Percentiles rank a stretch among this genome's conserved stretches.
These are phyloP conservation scores for Tachystola acroxantha DNA, from an alignment of 2,888 invertebrate genomes.

Conservation along the genomic window DNA sequence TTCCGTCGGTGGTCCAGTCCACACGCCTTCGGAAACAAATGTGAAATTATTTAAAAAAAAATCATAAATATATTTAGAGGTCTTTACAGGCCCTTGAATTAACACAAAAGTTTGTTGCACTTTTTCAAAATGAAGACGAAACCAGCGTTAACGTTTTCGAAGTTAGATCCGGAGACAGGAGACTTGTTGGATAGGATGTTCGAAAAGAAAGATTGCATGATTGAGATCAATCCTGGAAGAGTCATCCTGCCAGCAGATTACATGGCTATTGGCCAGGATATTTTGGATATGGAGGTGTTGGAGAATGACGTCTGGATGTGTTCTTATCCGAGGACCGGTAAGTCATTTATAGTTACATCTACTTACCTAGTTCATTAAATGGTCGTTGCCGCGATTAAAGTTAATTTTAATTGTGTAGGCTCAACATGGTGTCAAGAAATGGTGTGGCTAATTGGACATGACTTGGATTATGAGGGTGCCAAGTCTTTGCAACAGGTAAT, in stretches of 20 bases:
- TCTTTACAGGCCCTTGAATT: no score
- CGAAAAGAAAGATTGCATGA: conserved; percentile 82
- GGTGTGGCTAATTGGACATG: conserved; percentile 92
- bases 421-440: conserved; percentile 97
- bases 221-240: conserved; percentile 85
- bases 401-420: conserved; percentile 66
- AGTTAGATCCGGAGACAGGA: conserved; percentile 78
- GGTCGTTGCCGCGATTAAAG: no score
- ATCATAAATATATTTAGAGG: no score
- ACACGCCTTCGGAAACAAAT: conserved; percentile 17
- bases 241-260: conserved; percentile 85
- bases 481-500: conserved; percentile 77
- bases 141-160: conserved; percentile 71
- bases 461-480: conserved; percentile 87
- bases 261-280: conserved; percentile 81
- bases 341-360: conserved; percentile 31
- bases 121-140: conserved; percentile 58
- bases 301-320: conserved; percentile 91
- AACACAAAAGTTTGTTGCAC: no score
- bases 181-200: conserved; percentile 82
- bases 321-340: conserved; percentile 94
- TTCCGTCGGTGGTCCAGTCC: conserved; percentile 28
- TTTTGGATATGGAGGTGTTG: conserved; percentile 83
- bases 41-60: conserved; percentile 9
- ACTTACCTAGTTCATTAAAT: no score